A percentile compares a stretch with the other conserved stretches of the same genome.
phyloP scores from a whole-genome alignment of 2,797 vertebrate genomes.

The Centropyge bicolor region DNA sequence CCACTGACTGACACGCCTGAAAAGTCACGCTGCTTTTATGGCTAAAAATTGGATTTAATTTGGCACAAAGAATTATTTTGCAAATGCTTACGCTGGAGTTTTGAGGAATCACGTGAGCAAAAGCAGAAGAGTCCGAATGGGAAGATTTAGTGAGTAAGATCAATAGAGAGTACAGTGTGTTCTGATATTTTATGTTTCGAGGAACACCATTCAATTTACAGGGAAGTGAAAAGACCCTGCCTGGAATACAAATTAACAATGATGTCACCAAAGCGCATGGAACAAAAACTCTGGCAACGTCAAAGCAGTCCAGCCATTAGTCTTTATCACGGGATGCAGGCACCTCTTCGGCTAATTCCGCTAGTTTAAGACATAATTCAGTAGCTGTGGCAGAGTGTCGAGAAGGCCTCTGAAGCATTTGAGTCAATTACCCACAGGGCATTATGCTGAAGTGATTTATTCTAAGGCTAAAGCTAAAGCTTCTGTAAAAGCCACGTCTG shows the following conservation, averaged over 20 bases:
- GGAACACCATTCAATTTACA: slow-evolving; percentile 33
- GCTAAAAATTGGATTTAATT: slow-evolving; percentile 4
- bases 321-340: slow-evolving; percentile 48
- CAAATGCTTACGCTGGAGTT: not conserved
- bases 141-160: slow-evolving; percentile 22
- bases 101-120: not conserved
- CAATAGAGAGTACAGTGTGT: slow-evolving; percentile 4
- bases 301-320: slow-evolving; percentile 25
- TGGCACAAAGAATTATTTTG: not conserved
- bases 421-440: slow-evolving; percentile 57
- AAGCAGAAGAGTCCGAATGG: slow-evolving; percentile 12
- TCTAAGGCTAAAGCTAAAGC: slow-evolving; percentile 45
- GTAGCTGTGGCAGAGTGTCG: slow-evolving; percentile 25
- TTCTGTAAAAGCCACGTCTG: slow-evolving; percentile 38
- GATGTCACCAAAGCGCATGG: slow-evolving; percentile 39
- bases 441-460: slow-evolving; percentile 71
- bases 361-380: slow-evolving; percentile 58
- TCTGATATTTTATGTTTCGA: slow-evolving; percentile 6
- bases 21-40: not conserved
- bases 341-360: slow-evolving; percentile 54
- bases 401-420: slow-evolving; percentile 51
- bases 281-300: slow-evolving; percentile 37
- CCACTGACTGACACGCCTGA: not conserved
- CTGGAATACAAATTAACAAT: slow-evolving; percentile 21
- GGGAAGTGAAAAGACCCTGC: not conserved